phyloP scores from a whole-genome alignment of 2,113 vertebrate species.

The Percopsis transmontana region DNA sequence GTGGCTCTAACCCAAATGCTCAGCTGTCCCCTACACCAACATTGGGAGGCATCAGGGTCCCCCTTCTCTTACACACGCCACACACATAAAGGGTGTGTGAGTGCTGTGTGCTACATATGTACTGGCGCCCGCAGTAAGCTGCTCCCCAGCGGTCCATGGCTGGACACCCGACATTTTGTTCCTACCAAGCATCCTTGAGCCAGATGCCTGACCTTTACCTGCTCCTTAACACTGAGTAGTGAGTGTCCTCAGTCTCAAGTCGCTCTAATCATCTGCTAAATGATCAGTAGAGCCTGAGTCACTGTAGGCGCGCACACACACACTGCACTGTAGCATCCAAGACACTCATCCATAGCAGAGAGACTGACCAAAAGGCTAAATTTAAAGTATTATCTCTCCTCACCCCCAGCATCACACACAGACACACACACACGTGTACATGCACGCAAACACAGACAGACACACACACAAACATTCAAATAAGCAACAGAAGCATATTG shows the following conservation, averaged over 20 bases:
- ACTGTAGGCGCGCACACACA: background rate
- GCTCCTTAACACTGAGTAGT: no score
- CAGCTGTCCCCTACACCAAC: background rate
- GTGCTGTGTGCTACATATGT: background rate
- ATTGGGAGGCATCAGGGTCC: background rate
- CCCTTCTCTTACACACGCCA: conserved; percentile 2
- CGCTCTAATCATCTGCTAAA: background rate
- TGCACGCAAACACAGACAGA: background rate
- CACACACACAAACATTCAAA: background rate
- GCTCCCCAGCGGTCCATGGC: no score
- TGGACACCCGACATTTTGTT: no score
- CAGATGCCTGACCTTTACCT: no score
- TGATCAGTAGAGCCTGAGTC: conserved; percentile 4
- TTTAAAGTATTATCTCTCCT: no score
- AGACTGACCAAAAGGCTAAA: conserved; percentile 11
- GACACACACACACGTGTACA: no score
- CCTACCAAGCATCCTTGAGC: no score
- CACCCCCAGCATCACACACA: no score
- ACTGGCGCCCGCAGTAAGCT: background rate
- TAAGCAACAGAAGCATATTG: background rate
- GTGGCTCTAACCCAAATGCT: conserved; percentile 11
- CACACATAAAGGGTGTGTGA: background rate
- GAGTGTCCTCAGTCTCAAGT: no score
- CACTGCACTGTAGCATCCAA: no score
- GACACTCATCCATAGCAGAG: background rate